These are phyloP conservation scores for Philaethria dido DNA, from an alignment of 2,888 invertebrate species.

Conservation along the genomic window DNA sequence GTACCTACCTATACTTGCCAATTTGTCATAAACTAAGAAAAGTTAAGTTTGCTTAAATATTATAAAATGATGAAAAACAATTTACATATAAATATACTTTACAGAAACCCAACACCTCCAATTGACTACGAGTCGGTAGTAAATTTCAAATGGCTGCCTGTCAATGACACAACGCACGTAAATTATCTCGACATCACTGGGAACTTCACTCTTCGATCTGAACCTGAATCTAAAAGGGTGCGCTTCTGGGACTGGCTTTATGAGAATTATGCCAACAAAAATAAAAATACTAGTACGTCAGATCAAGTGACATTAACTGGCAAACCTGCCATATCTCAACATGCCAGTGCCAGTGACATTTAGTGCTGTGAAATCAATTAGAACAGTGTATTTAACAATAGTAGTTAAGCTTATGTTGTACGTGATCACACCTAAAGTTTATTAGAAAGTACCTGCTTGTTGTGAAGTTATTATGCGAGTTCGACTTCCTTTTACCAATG, in stretches of 20 bases:
- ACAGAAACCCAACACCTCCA: constrained; percentile 82
- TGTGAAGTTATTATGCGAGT: constrained; percentile 6
- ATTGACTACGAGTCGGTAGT: constrained; percentile 76
- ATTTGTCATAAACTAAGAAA: too few species aligned
- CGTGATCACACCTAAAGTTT: constrained; percentile 34
- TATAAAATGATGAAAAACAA: too few species aligned
- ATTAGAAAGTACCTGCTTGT: constrained; percentile 6
- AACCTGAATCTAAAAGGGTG: constrained; percentile 81
- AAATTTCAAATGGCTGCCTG: constrained; percentile 81
- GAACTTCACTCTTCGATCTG: constrained; percentile 74
- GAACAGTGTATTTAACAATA: constrained; percentile 38
- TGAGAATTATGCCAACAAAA: constrained; percentile 59
- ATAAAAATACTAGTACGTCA: constrained; percentile 13
- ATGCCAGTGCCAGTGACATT: constrained; percentile 20
- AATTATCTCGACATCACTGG: constrained; percentile 82
- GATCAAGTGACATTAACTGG: neutral
- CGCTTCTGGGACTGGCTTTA: constrained; percentile 84
- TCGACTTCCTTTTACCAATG: neutral
- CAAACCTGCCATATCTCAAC: neutral
- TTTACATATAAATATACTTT: constrained; percentile 36
- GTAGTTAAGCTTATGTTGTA: constrained; percentile 34
- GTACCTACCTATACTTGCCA: too few species aligned
- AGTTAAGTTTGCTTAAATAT: too few species aligned
- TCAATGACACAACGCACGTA: constrained; percentile 64
- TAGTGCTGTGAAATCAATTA: constrained; percentile 16